These are phyloP conservation scores for Pipistrellus kuhlii DNA, from an alignment of 2,797 vertebrate genomes.

Conservation along the genomic window DNA sequence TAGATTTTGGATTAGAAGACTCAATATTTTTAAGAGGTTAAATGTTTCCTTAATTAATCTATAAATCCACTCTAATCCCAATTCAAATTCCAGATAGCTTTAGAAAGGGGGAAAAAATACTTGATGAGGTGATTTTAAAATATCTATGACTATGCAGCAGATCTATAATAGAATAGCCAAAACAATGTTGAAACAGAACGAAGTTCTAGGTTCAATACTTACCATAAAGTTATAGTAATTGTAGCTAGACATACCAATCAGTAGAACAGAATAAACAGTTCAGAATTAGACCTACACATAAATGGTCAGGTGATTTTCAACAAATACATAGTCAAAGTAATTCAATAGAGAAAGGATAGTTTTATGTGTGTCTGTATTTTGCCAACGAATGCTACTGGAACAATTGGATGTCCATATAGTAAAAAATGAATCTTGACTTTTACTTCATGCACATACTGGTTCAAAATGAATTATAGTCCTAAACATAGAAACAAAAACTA, in stretches of 20 bases:
- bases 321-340: slow-evolving; percentile 19
- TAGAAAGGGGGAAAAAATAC: neutral
- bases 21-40: slow-evolving; percentile 80
- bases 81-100: slow-evolving; percentile 78
- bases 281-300: neutral
- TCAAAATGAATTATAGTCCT: slow-evolving; percentile 17
- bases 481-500: slow-evolving; percentile 55
- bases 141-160: slow-evolving; percentile 74
- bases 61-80: slow-evolving; percentile 79
- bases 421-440: slow-evolving; percentile 53
- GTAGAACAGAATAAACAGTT: slow-evolving; percentile 19
- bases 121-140: slow-evolving; percentile 71
- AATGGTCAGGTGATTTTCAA: slow-evolving; percentile 3
- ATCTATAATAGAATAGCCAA: slow-evolving; percentile 74
- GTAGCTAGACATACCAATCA: neutral
- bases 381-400: slow-evolving; percentile 42
- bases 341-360: slow-evolving; percentile 10
- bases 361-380: neutral
- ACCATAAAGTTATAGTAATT: neutral
- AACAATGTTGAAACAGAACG: slow-evolving; percentile 69
- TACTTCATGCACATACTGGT: slow-evolving; percentile 39
- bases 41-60: slow-evolving; percentile 79
- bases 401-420: neutral
- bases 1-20: slow-evolving; percentile 74
- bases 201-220: slow-evolving; percentile 42